phyloP scores from a whole-genome alignment of 2,888 invertebrate genomes.

The Leucoma salicis region DNA sequence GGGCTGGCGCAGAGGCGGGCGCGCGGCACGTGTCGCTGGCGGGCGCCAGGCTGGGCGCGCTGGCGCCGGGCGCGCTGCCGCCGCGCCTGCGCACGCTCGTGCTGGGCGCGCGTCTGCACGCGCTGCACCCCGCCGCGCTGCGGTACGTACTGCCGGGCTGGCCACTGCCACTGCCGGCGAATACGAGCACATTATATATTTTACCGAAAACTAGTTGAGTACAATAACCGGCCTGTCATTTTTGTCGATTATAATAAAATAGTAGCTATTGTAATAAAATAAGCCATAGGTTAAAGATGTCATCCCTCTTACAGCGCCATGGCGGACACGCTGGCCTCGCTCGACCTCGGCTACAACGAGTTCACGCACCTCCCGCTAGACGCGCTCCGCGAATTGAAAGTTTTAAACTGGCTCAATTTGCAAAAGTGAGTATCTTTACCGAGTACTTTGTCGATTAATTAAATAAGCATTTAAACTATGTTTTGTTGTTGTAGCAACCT shows the following conservation, averaged over 20 bases:
- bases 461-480: not conserved
- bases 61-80: too few species aligned
- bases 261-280: too few species aligned
- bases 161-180: constrained; percentile 85
- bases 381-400: constrained; percentile 84
- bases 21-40: constrained; percentile 86
- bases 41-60: too few species aligned
- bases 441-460: not conserved
- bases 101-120: constrained; percentile 86
- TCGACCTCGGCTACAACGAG: constrained; percentile 89
- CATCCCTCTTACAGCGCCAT: constrained; percentile 86
- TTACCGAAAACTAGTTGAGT: too few species aligned
- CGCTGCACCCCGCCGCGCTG: constrained; percentile 88
- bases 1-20: constrained; percentile 32
- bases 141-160: constrained; percentile 86
- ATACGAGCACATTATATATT: not conserved
- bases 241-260: too few species aligned
- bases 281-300: too few species aligned
- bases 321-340: constrained; percentile 87
- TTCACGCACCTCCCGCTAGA: constrained; percentile 86
- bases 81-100: too few species aligned
- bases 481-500: constrained; percentile 84
- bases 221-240: too few species aligned
- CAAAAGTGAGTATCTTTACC: constrained; percentile 83
- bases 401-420: constrained; percentile 88